Evolutionary conservation across 1,140 invertebrate genomes (phyloP), one percentile per base, ranked within the genome.

Genomic region (Drepana arcuata): DNA sequence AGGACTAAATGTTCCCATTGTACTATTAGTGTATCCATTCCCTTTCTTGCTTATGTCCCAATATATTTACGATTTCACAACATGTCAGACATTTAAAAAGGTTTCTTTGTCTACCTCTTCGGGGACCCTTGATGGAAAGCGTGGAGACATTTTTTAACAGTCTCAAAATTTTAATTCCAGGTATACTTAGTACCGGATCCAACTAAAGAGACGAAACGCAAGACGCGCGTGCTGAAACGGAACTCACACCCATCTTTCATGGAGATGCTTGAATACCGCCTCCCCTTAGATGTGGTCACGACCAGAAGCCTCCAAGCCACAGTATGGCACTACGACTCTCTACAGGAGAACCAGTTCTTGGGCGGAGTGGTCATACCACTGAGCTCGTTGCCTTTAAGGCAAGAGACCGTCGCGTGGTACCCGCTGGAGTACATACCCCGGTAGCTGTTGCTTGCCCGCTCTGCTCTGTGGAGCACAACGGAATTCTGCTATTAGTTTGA

Each of bases 181-280:
- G 83, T 84, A 7, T 99, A 99, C 74, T 85, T 99, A 34, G 89
- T 95, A 50, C 93, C 88, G 62, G 96, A 93, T 82, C 92, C 85
- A 63, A 92, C 87, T 41, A 97, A 97, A 84, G 89, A 87, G 41
- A 98, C 97, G 14, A 99, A 99, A 83, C 86, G 95, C 7, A 99
- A 99, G 81, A 99, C 97, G 0, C 95, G 96, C 83, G 93, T 97
- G 12, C 89, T 97, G 1, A 92, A 92, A 50, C 91, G 92, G 57
- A 96, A 93, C 67, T 95, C 93, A 66, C 94, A 98, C 85, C 96
- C 96, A 4, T 96, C 95, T 14, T 99, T 96, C 81, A 98, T 99
- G 95, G 96, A 99, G 89, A 96, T 96, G 92, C 83, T 97, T 59
- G 93, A 95, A 59, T 98, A 97, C 64, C 86, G 93, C 48, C 89